Conservation (phyloP, 2,797 vertebrate species). For the Danio albolineatus region DNA sequence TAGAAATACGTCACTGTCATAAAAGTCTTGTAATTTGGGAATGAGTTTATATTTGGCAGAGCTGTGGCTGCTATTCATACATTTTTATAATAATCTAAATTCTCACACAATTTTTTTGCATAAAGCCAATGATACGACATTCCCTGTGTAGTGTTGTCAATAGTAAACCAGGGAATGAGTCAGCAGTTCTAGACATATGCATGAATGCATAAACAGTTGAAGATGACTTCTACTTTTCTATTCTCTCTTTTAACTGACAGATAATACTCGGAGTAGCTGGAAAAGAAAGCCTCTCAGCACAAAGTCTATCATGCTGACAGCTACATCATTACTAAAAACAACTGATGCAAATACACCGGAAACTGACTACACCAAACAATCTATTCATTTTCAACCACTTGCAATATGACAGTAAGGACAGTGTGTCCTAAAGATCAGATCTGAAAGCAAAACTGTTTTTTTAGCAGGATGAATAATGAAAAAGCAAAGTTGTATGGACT, state of each 20-base stretch:
- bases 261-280: too few species aligned
- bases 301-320: too few species aligned
- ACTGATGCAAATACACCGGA: neutral
- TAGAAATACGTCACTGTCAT: too few species aligned
- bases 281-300: neutral
- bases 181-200: neutral
- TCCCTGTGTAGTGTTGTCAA: neutral
- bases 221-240: neutral
- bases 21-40: too few species aligned
- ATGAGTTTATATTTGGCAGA: too few species aligned
- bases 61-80: too few species aligned
- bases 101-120: too few species aligned
- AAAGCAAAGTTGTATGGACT: neutral
- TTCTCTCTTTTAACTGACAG: neutral
- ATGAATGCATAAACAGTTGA: neutral
- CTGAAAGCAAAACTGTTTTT: neutral
- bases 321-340: neutral
- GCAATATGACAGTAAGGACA: neutral
- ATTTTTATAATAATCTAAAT: too few species aligned
- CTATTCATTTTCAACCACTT: neutral
- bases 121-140: neutral
- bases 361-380: slow-evolving; percentile 1
- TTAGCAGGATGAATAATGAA: neutral
- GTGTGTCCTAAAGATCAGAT: neutral
- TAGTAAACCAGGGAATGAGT: neutral